A percentile compares a stretch with the other conserved stretches of the same genome.
phyloP scores from a whole-genome alignment of 2,113 vertebrate species.

The Platanista minor region DNA sequence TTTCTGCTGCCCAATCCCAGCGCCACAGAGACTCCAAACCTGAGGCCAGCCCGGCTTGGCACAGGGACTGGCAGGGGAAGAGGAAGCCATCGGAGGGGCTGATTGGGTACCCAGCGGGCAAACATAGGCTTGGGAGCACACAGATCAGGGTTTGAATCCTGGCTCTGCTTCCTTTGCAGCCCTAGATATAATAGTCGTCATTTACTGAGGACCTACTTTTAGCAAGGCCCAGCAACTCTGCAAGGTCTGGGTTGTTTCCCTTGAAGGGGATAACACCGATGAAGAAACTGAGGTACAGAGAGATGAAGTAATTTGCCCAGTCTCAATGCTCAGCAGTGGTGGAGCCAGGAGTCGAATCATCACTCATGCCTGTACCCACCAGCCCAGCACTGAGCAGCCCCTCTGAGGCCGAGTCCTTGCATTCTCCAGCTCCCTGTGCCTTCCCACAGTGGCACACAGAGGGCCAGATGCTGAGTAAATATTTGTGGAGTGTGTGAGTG shows the following conservation, averaged over 20 bases:
- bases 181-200: constrained; percentile 41
- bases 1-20: constrained; percentile 14
- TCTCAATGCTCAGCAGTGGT: background rate
- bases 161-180: constrained; percentile 1
- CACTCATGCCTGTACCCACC: background rate
- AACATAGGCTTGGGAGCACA: background rate
- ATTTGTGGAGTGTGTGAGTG: background rate
- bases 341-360: background rate
- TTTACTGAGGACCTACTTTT: constrained; percentile 7
- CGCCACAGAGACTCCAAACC: background rate
- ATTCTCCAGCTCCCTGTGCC: background rate
- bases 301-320: constrained; percentile 6
- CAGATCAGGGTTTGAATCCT: constrained; percentile 10
- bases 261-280: background rate
- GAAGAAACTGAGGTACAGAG: constrained; percentile 16
- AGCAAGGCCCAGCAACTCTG: background rate
- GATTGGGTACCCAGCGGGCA: background rate
- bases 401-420: background rate
- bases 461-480: background rate
- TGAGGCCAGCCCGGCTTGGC: background rate
- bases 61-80: background rate
- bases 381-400: background rate
- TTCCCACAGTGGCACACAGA: background rate
- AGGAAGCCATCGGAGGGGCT: background rate
- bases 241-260: background rate